Base-by-base conservation (phyloP, 2,113 vertebrate genomes). In the Sturnus vulgaris region DNA sequence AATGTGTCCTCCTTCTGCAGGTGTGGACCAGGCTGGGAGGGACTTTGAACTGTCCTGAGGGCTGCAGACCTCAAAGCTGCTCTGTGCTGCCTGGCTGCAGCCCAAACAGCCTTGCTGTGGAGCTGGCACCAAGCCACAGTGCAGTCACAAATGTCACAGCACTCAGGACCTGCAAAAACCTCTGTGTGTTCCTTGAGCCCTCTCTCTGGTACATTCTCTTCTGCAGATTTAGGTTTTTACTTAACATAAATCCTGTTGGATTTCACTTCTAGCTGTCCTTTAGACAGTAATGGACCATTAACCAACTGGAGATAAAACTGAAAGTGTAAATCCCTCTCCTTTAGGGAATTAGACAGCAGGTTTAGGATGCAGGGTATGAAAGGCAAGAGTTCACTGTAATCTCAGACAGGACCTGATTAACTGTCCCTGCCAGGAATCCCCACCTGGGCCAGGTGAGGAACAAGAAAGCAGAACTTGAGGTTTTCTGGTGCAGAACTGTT, bases 271-370 rank as follows among this genome's bases (percentile, higher is more conserved):
- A 65, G 70, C 89, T 57, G 59, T 95, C 93, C 89, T 93, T 93
- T 92, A 93, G 96, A 93, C 80, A 95, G 82, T 94, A 96, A 96
- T 94, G 93, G 92, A 66, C 92, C 92, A 91, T 95, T 96, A 95
- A 95, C 87, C 83, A 69, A 87, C 52, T 82, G 79, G 89, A 89
- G 80, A 91, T 86, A 94, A 96, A 96, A 94, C 64, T 73, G 80
- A 71, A 94, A 92, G 93, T 31, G 27, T 93, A 95, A 97, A 96
- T 96, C 93, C 76, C 71, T 76, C 59, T 96, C 63, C 79, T 63
- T 59, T 40, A 63, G 63, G 95, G 94, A 94, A 96, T 92, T 85
- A 61, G 82, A 84, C 82, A 69, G 79, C 70, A 90, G 91, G 89
- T 95, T 96, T 84, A 90, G 70, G 89, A 92, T 85, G 85, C 92